Evolutionary conservation across 2,797 vertebrate genomes (phyloP).

Genomic region (Tragelaphus eurycerus): DNA sequence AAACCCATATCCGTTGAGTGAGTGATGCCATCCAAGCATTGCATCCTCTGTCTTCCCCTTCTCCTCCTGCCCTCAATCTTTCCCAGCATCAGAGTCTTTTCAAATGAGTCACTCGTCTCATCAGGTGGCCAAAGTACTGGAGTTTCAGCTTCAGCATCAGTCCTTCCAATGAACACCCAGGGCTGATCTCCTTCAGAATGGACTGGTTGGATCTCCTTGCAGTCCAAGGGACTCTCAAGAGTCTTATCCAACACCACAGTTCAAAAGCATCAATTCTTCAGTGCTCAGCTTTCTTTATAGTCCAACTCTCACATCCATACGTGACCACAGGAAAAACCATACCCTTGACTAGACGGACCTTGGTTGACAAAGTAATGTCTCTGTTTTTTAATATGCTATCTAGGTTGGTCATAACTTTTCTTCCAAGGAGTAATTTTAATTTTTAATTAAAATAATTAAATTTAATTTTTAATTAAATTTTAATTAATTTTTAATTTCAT

Average conservation of each 20-base stretch:
- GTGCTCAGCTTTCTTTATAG: background rate
- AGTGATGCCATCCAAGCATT: background rate
- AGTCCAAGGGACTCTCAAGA: background rate
- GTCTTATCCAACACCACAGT: background rate
- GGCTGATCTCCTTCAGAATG: background rate
- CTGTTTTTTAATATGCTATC: background rate
- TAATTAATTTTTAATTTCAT: background rate
- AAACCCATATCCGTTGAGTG: background rate
- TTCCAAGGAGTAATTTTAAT: background rate
- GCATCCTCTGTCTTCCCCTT: background rate
- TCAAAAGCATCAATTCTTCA: accelerated
- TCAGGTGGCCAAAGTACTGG: background rate
- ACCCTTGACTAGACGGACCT: accelerated
- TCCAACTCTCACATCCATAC: background rate
- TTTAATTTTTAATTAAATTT: no score
- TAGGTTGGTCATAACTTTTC: background rate
- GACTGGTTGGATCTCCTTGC: background rate
- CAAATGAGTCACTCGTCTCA: background rate
- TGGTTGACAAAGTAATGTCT: background rate
- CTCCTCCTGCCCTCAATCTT: background rate
- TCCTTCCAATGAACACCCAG: background rate
- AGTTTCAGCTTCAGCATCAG: background rate
- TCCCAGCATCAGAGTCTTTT: background rate
- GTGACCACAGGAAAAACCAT: background rate
- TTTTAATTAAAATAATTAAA: no score